Evolutionary conservation across 2,888 invertebrate species (phyloP), one percentile per base, ranked within the genome.

Genomic region (Tubulanus polymorphus): DNA sequence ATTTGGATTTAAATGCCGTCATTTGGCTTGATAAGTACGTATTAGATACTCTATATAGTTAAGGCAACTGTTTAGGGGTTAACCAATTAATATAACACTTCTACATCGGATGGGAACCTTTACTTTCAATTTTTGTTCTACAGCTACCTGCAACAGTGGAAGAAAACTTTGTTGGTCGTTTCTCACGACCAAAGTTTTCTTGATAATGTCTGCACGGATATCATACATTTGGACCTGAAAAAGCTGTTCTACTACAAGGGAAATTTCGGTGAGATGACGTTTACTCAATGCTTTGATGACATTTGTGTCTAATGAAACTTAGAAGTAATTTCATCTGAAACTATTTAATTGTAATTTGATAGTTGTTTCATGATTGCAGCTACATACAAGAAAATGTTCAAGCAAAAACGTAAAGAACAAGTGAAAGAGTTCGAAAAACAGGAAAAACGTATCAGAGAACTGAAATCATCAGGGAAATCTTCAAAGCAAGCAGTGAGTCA

Each of bases 111-210:
- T 32, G 10, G 10, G 35, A 32, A 32, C 35, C 35, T 32, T 32
- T 32, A 32, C 35, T 32, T 32, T n/a, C 35, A 12, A n/a, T 10
- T n/a, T 10, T 59, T 55, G 32, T 48, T 48, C 67, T 79, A 53
- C 63, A 91, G 90, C 78, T 97, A 97, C 78, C 83, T 99, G 25
- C 96, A 97, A 84, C 86, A 86, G 2, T 99, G 99, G 99, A 99
- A 99, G 81, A 99, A 99, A 77, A 99, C 99, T 0, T 82, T 99
- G 2, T 81, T 99, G 29, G 90, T 99, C 57, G 99, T 99, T 12
- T 99, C 97, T 71, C 99, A 99, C 87, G 99, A 99, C 84, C 99
- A 99, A 82, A 94, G 94, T 64, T 99, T 99, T 83, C 86, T 99
- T 70, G 97, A 99, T 79, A 99, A 97, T 74, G 96, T 99, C 2